Percentiles rank a stretch among this genome's conserved stretches.
Evolutionary conservation across 2,113 vertebrate species (phyloP).

Genomic region (Natator depressus): DNA sequence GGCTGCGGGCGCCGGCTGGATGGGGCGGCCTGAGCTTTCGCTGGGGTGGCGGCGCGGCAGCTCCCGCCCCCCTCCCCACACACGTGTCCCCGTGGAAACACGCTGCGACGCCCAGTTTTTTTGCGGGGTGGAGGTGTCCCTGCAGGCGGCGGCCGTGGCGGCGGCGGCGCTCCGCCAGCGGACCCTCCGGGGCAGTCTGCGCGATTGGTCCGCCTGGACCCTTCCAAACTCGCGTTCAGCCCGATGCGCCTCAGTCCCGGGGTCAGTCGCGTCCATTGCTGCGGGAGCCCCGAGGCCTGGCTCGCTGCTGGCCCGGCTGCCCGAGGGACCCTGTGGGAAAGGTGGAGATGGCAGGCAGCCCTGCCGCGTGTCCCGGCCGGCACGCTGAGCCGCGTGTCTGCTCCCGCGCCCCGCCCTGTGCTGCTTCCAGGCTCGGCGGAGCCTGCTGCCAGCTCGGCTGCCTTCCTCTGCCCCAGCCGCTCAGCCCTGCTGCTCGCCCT

Average conservation of each 20-base stretch:
- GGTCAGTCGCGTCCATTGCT: not conserved
- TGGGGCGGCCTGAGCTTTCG: not conserved
- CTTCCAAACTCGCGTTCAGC: too few species aligned
- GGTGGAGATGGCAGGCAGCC: not conserved
- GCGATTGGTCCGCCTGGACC: too few species aligned
- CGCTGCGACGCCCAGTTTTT: not conserved
- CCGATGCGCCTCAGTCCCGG: too few species aligned
- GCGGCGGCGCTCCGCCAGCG: too few species aligned
- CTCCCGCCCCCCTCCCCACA: fast-evolving
- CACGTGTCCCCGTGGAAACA: not conserved
- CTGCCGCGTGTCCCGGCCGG: not conserved
- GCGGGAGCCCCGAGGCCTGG: fast-evolving
- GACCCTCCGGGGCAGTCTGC: too few species aligned
- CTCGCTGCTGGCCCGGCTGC: not conserved
- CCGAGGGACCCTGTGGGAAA: too few species aligned
- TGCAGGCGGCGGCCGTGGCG: too few species aligned
- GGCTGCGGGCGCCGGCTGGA: not conserved
- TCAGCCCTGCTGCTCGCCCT: too few species aligned
- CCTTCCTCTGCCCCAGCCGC: not conserved
- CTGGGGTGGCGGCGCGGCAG: not conserved
- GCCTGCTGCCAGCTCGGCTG: not conserved
- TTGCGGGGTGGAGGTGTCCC: too few species aligned
- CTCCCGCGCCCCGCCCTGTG: not conserved
- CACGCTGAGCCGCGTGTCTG: too few species aligned
- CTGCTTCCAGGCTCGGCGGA: not conserved